A percentile compares a stretch with the other conserved stretches of the same genome.
Evolutionary conservation across 2,797 vertebrate genomes (phyloP).

Genomic region (Taenioides sp.): DNA sequence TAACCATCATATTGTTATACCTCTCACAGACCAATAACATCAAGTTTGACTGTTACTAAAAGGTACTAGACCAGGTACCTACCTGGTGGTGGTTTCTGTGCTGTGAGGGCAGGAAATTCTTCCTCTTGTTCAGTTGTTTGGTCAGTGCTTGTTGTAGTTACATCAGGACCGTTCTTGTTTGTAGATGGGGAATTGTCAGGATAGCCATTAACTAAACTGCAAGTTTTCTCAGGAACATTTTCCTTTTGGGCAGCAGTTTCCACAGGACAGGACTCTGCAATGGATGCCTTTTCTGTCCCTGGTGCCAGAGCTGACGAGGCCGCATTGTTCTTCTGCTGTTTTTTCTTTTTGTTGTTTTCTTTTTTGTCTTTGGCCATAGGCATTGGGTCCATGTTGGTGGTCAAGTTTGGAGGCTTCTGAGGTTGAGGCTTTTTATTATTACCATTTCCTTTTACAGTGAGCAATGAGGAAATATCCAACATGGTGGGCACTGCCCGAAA

Average conservation of each 20-base stretch:
- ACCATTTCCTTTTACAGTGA: conserved; percentile 76
- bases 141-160: conserved; percentile 53
- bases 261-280: conserved; percentile 27
- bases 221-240: conserved; percentile 71
- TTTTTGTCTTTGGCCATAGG: conserved; percentile 68
- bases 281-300: not conserved
- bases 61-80: not conserved
- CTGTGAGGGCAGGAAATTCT: conserved; percentile 90
- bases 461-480: conserved; percentile 87
- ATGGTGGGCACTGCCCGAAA: conserved; percentile 83
- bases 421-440: conserved; percentile 35
- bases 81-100: conserved; percentile 95
- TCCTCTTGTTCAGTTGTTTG: conserved; percentile 86
- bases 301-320: conserved; percentile 17
- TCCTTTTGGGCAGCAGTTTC: conserved; percentile 78
- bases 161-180: conserved; percentile 30
- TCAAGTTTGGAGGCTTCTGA: conserved; percentile 13
- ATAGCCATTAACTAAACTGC: conserved; percentile 79
- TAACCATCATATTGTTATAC: not conserved
- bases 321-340: conserved; percentile 51
- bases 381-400: conserved; percentile 45
- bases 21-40: no score
- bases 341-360: conserved; percentile 84
- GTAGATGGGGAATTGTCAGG: conserved; percentile 65
- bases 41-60: not conserved